Evolutionary conservation across 1,140 invertebrate species (phyloP).

Genomic region (Zaprionus nigranus): DNA sequence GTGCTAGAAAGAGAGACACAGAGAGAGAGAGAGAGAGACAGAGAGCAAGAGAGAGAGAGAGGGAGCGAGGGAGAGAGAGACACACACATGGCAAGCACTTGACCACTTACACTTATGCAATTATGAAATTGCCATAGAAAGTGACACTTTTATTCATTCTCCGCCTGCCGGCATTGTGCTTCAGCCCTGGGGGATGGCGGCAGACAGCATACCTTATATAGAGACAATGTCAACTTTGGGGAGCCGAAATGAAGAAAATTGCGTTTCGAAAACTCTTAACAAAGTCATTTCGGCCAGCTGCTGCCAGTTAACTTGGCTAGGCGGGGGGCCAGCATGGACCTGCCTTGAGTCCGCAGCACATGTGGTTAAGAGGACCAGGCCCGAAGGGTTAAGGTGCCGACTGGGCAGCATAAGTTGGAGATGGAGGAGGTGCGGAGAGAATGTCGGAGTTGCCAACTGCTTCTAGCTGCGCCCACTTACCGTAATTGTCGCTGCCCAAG

Average conservation of each 20-base stretch:
- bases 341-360: slow-evolving; percentile 49
- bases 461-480: slow-evolving; percentile 61
- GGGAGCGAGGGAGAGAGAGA: not conserved
- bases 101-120: slow-evolving; percentile 83
- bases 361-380: slow-evolving; percentile 59
- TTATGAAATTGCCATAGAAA: slow-evolving; percentile 83
- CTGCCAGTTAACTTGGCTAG: slow-evolving; percentile 80
- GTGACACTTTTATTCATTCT: slow-evolving; percentile 79
- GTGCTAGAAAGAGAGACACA: not conserved
- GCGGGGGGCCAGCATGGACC: slow-evolving; percentile 8
- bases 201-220: not conserved
- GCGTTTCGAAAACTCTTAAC: slow-evolving; percentile 82
- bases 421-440: not conserved
- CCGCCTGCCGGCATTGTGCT: slow-evolving; percentile 65
- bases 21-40: slow-evolving; percentile 4
- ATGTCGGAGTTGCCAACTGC: not conserved
- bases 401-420: slow-evolving; percentile 2
- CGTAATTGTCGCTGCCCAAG: slow-evolving; percentile 64
- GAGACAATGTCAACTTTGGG: slow-evolving; percentile 36
- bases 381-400: slow-evolving; percentile 45
- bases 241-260: slow-evolving; percentile 70
- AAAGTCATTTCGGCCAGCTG: slow-evolving; percentile 81
- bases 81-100: slow-evolving; percentile 59
- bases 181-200: not conserved
- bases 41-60: not conserved